Evolutionary conservation across 2,113 vertebrate genomes (phyloP).

Genomic region (Proteles cristata): DNA sequence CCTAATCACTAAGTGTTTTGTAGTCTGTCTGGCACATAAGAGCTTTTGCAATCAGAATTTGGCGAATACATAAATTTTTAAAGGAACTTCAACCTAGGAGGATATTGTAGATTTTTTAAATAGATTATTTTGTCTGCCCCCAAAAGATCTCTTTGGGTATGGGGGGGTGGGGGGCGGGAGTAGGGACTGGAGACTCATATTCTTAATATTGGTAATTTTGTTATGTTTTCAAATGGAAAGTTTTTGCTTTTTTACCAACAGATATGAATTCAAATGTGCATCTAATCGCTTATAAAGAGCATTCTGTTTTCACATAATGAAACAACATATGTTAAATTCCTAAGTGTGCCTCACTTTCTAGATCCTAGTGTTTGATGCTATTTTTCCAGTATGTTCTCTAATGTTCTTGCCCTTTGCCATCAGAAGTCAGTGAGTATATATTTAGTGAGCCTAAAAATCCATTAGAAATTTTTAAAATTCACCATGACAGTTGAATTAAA

Average conservation of each 20-base stretch:
- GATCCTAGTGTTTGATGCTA: not conserved
- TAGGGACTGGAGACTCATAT: not conserved
- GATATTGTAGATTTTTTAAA: conserved; percentile 11
- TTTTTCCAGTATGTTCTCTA: not conserved
- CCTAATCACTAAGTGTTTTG: conserved; percentile 42
- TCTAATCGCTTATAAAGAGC: not conserved
- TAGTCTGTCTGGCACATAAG: conserved; percentile 43
- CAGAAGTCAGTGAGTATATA: not conserved
- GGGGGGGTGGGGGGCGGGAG: no score
- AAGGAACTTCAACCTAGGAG: conserved; percentile 50
- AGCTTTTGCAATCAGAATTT: conserved; percentile 55
- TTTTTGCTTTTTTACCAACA: conserved; percentile 16
- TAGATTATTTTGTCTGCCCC: not conserved
- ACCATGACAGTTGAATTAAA: not conserved
- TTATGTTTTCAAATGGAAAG: not conserved
- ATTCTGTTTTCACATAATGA: conserved; percentile 25
- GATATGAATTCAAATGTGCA: conserved; percentile 10
- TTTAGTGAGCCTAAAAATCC: not conserved
- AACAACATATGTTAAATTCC: not conserved
- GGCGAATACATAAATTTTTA: conserved; percentile 54
- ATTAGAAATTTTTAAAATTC: not conserved
- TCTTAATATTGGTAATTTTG: conserved; percentile 1
- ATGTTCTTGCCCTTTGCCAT: not conserved
- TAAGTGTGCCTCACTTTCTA: not conserved
- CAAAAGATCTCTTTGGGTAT: not conserved